Conservation (phyloP, 2,888 invertebrate species). For the Tipula helvola region DNA sequence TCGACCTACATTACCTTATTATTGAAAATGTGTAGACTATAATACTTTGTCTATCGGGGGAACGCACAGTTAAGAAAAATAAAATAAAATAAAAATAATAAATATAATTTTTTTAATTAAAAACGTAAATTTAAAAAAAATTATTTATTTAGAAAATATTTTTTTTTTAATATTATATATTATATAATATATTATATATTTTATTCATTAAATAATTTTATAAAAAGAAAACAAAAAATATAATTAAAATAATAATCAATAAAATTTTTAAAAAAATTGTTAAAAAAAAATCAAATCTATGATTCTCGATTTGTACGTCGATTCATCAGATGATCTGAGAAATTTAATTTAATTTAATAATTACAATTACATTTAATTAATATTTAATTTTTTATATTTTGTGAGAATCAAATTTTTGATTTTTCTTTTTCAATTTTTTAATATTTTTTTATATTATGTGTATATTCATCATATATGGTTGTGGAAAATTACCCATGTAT, state of each 20-base stretch:
- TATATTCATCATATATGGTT: neutral
- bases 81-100: neutral
- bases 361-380: neutral
- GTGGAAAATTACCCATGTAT: neutral
- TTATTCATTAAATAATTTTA: neutral
- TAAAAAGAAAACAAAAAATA: neutral
- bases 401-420: neutral
- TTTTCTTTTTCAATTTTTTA: neutral
- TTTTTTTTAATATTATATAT: neutral
- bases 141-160: neutral
- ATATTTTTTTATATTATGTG: neutral
- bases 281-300: neutral
- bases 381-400: conserved; percentile 6
- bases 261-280: neutral
- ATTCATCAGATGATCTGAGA: conserved; percentile 58
- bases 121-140: neutral
- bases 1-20: neutral
- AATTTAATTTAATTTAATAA: conserved; percentile 7
- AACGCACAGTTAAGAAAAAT: neutral
- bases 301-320: conserved; percentile 47
- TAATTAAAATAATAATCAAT: neutral
- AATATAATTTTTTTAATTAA: neutral
- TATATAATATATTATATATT: neutral
- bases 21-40: neutral
- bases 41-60: neutral